Conservation (phyloP, 2,888 invertebrate genomes). For the Carcina quercana region DNA sequence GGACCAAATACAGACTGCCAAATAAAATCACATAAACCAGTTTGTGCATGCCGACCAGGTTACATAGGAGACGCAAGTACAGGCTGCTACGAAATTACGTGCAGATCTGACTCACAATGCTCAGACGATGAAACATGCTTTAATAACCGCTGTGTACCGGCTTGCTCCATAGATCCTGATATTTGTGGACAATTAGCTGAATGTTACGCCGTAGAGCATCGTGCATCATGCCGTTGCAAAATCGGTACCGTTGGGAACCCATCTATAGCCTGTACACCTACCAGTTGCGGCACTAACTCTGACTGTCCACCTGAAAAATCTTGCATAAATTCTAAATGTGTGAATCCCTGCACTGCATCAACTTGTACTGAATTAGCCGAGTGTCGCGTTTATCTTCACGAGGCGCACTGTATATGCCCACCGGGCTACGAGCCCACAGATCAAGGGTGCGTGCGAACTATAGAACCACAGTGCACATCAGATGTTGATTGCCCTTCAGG, state of each 20-base stretch:
- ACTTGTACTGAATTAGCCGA: conserved; percentile 83
- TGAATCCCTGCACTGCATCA: conserved; percentile 82
- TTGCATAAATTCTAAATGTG: conserved; percentile 87
- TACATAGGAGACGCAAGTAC: conserved; percentile 90
- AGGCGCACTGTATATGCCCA: conserved; percentile 87
- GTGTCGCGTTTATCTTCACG: conserved; percentile 85
- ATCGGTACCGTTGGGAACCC: conserved; percentile 89
- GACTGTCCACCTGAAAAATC: conserved; percentile 89
- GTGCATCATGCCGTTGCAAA: conserved; percentile 88
- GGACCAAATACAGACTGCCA: conserved; percentile 90
- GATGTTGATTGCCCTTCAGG: conserved; percentile 90
- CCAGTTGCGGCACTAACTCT: conserved; percentile 85
- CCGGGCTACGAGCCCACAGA: conserved; percentile 80
- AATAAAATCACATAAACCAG: conserved; percentile 88
- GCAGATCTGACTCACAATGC: conserved; percentile 84
- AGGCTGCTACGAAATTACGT: conserved; percentile 84
- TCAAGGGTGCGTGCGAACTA: conserved; percentile 75
- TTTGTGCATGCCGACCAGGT: conserved; percentile 88
- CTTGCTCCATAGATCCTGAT: conserved; percentile 80
- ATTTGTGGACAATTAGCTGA: conserved; percentile 85
- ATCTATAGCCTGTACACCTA: conserved; percentile 81
- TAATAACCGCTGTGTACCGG: conserved; percentile 87
- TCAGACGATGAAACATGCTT: conserved; percentile 88
- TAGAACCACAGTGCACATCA: conserved; percentile 78
- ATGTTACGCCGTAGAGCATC: conserved; percentile 87